Evolutionary conservation across 1,140 invertebrate species (phyloP), one percentile per base, ranked within the genome.

Genomic region (Tetragonula clypearis): DNA sequence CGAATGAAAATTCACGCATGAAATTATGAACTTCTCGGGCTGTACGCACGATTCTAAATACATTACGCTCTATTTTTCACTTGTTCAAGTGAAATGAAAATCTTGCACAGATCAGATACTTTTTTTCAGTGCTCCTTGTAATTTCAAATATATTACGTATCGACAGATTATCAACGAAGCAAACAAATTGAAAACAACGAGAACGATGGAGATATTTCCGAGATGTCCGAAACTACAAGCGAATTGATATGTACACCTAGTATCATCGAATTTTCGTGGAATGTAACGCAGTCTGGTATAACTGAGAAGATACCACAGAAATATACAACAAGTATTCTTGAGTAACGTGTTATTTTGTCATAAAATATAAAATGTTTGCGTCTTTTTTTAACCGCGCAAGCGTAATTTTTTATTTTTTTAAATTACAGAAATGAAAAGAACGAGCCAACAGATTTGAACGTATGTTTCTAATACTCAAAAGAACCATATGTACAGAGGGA

Each of bases 261-360:
- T 19, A 53, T 79, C 14, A 1, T 35, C 15, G 60, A 79, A 2
- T 62, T 79, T 53, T 79, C 76, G 4, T 79, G 76, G 76, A 17
- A 53, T 26, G 15, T 66, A 53, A 21, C 73, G 55, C 79, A 73
- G 15, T 81, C 26, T 62, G 68, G 68, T n/a, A 58, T 15, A 9
- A n/a, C 62, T 26, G 53, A 71, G 19, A 81, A 60, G 26, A 73
- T 53, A 81, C 71, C 68, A 23, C 23, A 81, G 8, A 71, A 81
- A 73, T 71, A 72, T 21, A 62, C n/a, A 23, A 81, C 56, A 3
- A n/a, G 53, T 26, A 26, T 73, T 14, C 66, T 66, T 26, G 41
- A 53, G 76, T 78, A 78, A 78, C 19, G 41, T 77, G 23, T 8
- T 26, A 41, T 41, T 62, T 77, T 49, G 41, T 12, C 4, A 23